Conservation (phyloP, 2,113 vertebrate genomes). For the Pelodiscus sinensis region DNA sequence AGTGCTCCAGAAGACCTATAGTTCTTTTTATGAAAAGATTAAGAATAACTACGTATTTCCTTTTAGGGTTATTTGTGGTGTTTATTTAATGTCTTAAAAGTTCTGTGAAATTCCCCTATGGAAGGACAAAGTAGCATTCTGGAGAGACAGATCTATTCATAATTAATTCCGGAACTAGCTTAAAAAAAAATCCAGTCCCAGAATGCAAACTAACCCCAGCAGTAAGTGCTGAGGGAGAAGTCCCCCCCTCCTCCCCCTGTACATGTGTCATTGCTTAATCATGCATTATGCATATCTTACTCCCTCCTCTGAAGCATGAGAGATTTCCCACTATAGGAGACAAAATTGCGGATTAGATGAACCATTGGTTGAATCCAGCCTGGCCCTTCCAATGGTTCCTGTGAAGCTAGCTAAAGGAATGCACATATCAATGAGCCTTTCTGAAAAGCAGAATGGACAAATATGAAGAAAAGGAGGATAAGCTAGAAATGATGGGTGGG, state of each 20-base stretch:
- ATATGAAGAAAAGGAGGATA: background rate
- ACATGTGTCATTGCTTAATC: background rate
- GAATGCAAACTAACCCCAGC: background rate
- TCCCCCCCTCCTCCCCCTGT: background rate
- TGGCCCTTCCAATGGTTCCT: background rate
- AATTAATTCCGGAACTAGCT: background rate
- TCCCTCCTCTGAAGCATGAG: background rate
- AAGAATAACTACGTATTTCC: background rate
- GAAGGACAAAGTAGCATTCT: background rate
- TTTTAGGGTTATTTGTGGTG: background rate
- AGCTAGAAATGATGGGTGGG: background rate
- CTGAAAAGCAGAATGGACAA: background rate
- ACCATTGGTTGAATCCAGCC: background rate
- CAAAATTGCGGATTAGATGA: background rate
- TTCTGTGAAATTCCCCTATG: background rate
- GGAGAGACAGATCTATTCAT: background rate
- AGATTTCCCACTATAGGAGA: accelerated
- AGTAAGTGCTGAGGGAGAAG: background rate
- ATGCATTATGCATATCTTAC: background rate
- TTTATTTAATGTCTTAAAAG: background rate
- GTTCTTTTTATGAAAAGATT: background rate
- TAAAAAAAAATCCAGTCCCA: background rate
- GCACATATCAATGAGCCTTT: background rate
- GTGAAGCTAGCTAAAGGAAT: background rate
- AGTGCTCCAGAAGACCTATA: background rate